Evolutionary conservation across 2,888 invertebrate genomes (phyloP).

Genomic region (Himalopsyche japonica): DNA sequence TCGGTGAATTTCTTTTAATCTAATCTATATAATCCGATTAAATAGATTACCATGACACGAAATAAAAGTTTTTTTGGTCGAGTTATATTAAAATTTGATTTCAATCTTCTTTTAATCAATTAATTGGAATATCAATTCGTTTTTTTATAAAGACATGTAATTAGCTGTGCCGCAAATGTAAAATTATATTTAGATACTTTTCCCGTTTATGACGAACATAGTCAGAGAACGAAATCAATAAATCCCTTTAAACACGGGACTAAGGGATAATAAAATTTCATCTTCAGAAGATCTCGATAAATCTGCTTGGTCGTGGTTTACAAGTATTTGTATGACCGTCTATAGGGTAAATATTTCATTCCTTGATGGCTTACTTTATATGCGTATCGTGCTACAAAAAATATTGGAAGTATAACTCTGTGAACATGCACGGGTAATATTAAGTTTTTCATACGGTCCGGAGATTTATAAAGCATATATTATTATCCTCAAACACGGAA

Average conservation of each 20-base stretch:
- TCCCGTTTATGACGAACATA: not conserved
- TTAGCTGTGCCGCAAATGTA: too few species aligned
- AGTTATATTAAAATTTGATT: too few species aligned
- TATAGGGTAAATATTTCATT: slow-evolving; percentile 9
- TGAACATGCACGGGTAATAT: slow-evolving; percentile 2
- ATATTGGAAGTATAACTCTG: slow-evolving; percentile 2
- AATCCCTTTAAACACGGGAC: not conserved
- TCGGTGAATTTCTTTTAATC: too few species aligned
- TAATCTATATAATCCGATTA: too few species aligned
- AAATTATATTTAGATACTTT: too few species aligned
- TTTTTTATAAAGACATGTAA: too few species aligned
- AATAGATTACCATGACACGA: too few species aligned
- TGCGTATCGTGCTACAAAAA: slow-evolving; percentile 8
- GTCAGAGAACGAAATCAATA: not conserved
- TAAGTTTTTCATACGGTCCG: not conserved
- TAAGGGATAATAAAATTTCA: slow-evolving; percentile 6
- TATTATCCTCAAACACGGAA: not conserved
- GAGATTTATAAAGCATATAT: not conserved
- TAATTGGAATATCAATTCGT: too few species aligned
- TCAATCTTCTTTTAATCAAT: too few species aligned
- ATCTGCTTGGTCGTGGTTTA: not conserved
- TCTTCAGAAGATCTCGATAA: not conserved
- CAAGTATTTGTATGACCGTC: not conserved
- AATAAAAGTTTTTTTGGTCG: too few species aligned
- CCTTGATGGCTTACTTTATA: slow-evolving; percentile 11